Conservation (phyloP, 1,140 invertebrate genomes). For the Pseudomyrmex cubaensis region DNA sequence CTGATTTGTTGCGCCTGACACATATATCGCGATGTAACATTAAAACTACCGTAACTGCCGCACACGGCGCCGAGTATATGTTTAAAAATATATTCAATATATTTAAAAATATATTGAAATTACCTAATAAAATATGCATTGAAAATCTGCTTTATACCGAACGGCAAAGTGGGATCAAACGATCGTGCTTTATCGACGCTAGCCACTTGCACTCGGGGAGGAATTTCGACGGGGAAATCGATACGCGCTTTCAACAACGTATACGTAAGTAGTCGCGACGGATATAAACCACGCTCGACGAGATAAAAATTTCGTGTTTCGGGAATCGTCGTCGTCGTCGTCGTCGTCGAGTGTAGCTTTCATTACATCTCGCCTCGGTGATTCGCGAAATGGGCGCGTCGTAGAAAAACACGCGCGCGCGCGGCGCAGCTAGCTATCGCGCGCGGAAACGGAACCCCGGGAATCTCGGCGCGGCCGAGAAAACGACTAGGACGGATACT, state of each 20-base stretch:
- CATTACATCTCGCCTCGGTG: slow-evolving; percentile 54
- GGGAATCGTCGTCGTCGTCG: slow-evolving; percentile 3
- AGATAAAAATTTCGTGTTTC: slow-evolving; percentile 45
- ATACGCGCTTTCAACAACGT: neutral
- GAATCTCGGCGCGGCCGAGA: slow-evolving; percentile 27
- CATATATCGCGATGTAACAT: too few species aligned
- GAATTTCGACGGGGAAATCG: neutral
- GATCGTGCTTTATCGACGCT: too few species aligned
- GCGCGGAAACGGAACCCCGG: slow-evolving; percentile 31
- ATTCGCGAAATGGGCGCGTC: neutral
- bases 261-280: neutral
- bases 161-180: too few species aligned
- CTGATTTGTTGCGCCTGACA: too few species aligned
- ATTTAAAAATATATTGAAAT: too few species aligned
- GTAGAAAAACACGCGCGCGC: neutral
- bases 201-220: neutral
- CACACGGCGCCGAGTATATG: too few species aligned
- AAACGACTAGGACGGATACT: slow-evolving; percentile 22
- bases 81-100: too few species aligned
- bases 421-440: slow-evolving; percentile 5
- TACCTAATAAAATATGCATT: too few species aligned
- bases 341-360: neutral
- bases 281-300: slow-evolving; percentile 30
- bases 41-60: too few species aligned
- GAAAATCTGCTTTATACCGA: too few species aligned